Conservation (phyloP, 2,888 invertebrate species). For the Creontiades dilutus region DNA sequence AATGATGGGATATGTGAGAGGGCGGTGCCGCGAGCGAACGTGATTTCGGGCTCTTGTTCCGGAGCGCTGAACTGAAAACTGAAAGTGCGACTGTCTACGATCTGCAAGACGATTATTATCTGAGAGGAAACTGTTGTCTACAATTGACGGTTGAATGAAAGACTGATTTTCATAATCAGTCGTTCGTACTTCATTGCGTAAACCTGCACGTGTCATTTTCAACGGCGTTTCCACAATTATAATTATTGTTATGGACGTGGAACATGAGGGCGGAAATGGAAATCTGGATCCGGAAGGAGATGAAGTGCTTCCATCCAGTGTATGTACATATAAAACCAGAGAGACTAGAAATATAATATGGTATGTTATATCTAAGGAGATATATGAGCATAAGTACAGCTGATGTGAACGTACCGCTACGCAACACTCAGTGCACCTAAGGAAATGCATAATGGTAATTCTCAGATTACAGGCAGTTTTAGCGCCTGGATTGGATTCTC, state of each 20-base stretch:
- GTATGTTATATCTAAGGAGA: no score
- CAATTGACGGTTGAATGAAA: not conserved
- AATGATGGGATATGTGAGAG: constrained; percentile 29
- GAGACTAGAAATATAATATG: no score
- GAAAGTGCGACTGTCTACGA: constrained; percentile 23
- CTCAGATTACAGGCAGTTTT: no score
- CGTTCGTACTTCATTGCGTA: not conserved
- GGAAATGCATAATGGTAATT: no score
- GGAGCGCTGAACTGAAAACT: constrained; percentile 28
- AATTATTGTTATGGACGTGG: not conserved
- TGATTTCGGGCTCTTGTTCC: constrained; percentile 14
- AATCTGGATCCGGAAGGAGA: no score
- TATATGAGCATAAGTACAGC: no score
- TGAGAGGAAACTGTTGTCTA: not conserved
- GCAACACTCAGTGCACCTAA: no score
- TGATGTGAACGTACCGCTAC: no score
- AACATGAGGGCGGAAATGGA: no score
- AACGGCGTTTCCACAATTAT: not conserved
- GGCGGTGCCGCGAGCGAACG: not conserved
- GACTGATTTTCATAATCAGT: not conserved
- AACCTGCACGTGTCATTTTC: not conserved
- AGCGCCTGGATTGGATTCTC: no score
- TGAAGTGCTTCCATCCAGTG: no score
- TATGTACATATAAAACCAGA: no score
- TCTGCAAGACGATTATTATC: constrained; percentile 1